phyloP scores from a whole-genome alignment of 1,140 invertebrate species.

The Papilio machaon region DNA sequence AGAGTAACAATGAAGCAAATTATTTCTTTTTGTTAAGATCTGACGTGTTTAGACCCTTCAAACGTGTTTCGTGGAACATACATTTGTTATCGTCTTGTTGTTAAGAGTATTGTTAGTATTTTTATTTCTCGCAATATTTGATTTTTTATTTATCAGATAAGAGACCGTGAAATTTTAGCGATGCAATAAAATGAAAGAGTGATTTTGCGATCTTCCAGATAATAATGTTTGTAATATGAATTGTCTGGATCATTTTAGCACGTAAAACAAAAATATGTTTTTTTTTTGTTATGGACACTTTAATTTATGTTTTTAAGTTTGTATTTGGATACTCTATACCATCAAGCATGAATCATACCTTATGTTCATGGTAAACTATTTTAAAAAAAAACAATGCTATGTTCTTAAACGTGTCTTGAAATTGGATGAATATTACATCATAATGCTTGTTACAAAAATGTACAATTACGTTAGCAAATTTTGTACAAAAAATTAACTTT shows the following conservation, averaged over 20 bases:
- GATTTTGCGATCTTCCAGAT: slow-evolving; percentile 18
- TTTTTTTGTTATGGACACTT: not conserved
- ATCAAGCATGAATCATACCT: no score
- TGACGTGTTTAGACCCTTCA: slow-evolving; percentile 28
- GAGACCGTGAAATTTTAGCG: slow-evolving; percentile 32
- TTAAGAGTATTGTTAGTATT: slow-evolving; percentile 17
- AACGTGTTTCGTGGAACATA: slow-evolving; percentile 42
- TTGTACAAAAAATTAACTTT: no score
- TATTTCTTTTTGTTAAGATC: not conserved
- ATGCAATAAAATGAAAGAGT: slow-evolving; percentile 28
- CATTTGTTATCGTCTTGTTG: slow-evolving; percentile 38
- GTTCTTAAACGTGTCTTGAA: no score
- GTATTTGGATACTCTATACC: no score
- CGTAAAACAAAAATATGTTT: not conserved
- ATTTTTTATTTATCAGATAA: slow-evolving; percentile 31
- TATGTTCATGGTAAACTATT: not conserved
- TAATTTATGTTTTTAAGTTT: not conserved
- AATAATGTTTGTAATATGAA: slow-evolving; percentile 26
- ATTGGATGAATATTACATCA: not conserved
- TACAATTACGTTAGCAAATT: not conserved
- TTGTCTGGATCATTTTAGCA: slow-evolving; percentile 3
- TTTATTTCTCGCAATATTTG: slow-evolving; percentile 21
- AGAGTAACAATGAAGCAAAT: slow-evolving; percentile 12
- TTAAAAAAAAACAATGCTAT: no score
- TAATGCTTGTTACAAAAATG: not conserved